A percentile compares a stretch with the other conserved stretches of the same genome.
Evolutionary conservation across 2,888 invertebrate species (phyloP).

Genomic region (Papilio protenor): DNA sequence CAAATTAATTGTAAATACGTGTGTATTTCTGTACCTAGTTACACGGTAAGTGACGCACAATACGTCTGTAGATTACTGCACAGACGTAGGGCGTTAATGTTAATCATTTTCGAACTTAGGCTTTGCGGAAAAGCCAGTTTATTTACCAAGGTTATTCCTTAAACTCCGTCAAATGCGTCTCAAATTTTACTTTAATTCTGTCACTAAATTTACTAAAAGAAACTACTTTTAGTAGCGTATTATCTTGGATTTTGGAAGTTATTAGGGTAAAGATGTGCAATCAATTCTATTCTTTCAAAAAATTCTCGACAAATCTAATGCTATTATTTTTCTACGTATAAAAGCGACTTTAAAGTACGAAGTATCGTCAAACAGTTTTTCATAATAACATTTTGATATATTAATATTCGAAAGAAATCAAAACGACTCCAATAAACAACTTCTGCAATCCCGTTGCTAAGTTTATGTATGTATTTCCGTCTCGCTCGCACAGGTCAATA

Average conservation of each 20-base stretch:
- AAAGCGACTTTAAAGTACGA: neutral
- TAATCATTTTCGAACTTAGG: slow-evolving; percentile 27
- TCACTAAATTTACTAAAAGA: neutral
- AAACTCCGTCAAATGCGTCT: neutral
- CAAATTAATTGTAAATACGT: slow-evolving; percentile 46
- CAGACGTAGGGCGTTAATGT: slow-evolving; percentile 52
- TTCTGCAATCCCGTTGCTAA: neutral
- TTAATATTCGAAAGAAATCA: neutral
- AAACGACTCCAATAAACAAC: neutral
- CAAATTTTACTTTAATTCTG: neutral
- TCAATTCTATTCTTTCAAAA: neutral
- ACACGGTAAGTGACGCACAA: slow-evolving; percentile 48
- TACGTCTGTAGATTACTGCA: slow-evolving; percentile 42
- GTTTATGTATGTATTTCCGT: slow-evolving; percentile 21
- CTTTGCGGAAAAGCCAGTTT: slow-evolving; percentile 1
- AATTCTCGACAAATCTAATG: slow-evolving; percentile 9
- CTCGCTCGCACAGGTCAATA: slow-evolving; percentile 41
- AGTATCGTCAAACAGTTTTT: slow-evolving; percentile 7
- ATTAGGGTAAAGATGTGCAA: neutral
- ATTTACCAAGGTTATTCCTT: neutral
- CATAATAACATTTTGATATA: neutral
- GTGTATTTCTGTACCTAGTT: slow-evolving; percentile 51
- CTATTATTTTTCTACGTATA: slow-evolving; percentile 4
- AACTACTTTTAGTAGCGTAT: neutral
- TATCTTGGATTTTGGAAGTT: neutral